phyloP scores from a whole-genome alignment of 2,797 vertebrate species.

The Brachyalestes nurse region DNA sequence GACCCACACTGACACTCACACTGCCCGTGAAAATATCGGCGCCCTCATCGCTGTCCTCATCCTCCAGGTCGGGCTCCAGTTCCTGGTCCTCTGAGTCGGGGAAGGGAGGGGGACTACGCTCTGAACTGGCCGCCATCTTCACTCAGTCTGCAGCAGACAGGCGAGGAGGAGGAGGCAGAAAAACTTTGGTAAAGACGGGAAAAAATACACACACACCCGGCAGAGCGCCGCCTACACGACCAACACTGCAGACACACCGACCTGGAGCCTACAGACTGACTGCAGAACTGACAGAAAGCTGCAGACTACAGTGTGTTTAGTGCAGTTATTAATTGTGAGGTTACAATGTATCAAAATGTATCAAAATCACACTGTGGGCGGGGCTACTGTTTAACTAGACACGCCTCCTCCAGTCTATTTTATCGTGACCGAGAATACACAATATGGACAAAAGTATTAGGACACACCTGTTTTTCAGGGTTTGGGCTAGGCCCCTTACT shows the following conservation, averaged over 20 bases:
- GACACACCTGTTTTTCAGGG: too few species aligned
- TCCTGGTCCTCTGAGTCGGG: conserved; percentile 82
- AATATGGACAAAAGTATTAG: too few species aligned
- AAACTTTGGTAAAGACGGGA: conserved; percentile 32
- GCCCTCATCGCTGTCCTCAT: conserved; percentile 68
- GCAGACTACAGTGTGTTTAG: neutral
- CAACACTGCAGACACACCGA: neutral
- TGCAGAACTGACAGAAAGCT: neutral
- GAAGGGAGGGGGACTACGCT: conserved; percentile 83
- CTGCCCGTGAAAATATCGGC: conserved; percentile 72
- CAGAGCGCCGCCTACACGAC: conserved; percentile 7
- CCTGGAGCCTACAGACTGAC: neutral
- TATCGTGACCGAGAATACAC: too few species aligned
- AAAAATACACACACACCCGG: neutral
- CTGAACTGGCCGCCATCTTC: conserved; percentile 83
- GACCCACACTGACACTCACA: conserved; percentile 60
- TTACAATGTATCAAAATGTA: too few species aligned
- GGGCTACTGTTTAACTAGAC: neutral
- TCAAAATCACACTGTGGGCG: neutral
- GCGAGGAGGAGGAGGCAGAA: conserved; percentile 38
- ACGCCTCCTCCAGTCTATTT: neutral
- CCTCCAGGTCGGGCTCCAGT: conserved; percentile 67
- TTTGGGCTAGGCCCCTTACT: too few species aligned
- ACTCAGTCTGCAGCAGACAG: conserved; percentile 26
- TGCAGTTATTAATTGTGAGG: neutral